Evolutionary conservation across 2,113 vertebrate species (phyloP).

Genomic region (Hemiprocne comata): DNA sequence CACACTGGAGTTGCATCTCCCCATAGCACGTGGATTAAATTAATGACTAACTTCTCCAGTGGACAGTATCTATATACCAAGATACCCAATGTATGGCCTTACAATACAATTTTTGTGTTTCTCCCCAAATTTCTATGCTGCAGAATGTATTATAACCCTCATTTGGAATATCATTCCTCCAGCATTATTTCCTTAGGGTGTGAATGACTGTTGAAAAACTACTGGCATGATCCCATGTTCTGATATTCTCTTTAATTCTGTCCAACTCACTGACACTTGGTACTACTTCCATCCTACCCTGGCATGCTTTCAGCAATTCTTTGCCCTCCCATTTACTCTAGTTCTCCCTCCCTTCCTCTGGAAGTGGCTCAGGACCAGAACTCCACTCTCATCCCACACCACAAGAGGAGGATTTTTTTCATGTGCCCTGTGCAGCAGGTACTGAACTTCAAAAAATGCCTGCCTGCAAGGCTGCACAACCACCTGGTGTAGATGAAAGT

Average conservation of each 20-base stretch:
- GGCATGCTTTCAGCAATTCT: neutral
- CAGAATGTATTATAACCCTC: neutral
- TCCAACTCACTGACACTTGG: neutral
- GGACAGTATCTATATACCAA: neutral
- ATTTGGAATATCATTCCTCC: neutral
- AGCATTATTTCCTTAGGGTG: neutral
- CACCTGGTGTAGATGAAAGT: fast-evolving
- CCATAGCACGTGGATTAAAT: neutral
- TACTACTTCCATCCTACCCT: neutral
- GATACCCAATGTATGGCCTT: neutral
- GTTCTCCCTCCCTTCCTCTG: neutral
- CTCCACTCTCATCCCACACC: fast-evolving
- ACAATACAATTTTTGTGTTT: fast-evolving
- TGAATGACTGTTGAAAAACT: neutral
- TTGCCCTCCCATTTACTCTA: fast-evolving
- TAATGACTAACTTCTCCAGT: neutral
- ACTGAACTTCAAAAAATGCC: neutral
- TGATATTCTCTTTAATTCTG: neutral
- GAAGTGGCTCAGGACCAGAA: neutral
- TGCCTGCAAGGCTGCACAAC: neutral
- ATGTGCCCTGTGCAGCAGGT: neutral
- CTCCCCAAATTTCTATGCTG: neutral
- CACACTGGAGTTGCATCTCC: neutral
- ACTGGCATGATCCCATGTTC: neutral
- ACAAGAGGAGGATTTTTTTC: neutral